Evolutionary conservation across 1,140 invertebrate species (phyloP).

Genomic region (Drosophila biarmipes): DNA sequence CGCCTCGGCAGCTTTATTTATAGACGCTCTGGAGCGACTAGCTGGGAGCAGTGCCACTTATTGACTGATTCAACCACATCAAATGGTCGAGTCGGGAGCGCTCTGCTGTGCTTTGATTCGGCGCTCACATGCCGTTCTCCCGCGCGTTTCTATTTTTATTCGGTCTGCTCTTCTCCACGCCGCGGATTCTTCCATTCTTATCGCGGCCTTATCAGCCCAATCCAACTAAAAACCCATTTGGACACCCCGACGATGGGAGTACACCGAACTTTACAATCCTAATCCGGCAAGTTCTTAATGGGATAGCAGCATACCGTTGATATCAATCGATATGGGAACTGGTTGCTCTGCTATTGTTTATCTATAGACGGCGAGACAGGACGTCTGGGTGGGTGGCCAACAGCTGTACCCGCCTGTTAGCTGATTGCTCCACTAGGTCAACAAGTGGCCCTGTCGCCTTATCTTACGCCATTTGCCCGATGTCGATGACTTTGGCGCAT

Average conservation of each 20-base stretch:
- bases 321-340: conserved; percentile 20
- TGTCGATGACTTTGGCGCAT: conserved; percentile 44
- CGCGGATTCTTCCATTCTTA: not conserved
- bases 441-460: conserved; percentile 28
- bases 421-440: conserved; percentile 43
- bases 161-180: conserved; percentile 21
- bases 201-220: conserved; percentile 30
- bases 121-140: not conserved
- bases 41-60: conserved; percentile 47
- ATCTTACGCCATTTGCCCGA: conserved; percentile 40
- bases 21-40: conserved; percentile 38
- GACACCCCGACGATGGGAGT: not conserved
- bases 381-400: conserved; percentile 19
- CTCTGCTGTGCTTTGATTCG: conserved; percentile 4
- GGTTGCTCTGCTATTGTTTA: conserved; percentile 12
- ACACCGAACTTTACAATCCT: not conserved
- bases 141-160: conserved; percentile 36
- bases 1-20: conserved; percentile 8
- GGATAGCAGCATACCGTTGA: conserved; percentile 4
- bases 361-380: conserved; percentile 27
- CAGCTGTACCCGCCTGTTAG: conserved; percentile 40
- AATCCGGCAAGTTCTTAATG: conserved; percentile 27
- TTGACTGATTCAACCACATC: conserved; percentile 42
- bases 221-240: conserved; percentile 16
- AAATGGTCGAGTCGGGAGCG: conserved; percentile 7